These are phyloP conservation scores for Adelges cooleyi DNA, from an alignment of 1,140 invertebrate species.

Conservation along the genomic window DNA sequence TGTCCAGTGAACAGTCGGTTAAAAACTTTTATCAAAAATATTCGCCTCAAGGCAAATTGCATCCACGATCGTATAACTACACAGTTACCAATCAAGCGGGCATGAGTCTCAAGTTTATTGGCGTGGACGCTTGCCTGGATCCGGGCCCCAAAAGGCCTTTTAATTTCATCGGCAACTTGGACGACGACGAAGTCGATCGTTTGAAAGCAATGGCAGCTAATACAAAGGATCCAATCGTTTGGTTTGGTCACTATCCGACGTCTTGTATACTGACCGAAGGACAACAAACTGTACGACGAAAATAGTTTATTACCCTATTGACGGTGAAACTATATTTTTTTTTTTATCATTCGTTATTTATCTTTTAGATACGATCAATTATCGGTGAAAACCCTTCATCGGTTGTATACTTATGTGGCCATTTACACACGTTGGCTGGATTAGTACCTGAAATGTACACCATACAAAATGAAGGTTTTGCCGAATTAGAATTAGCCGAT, in stretches of 20 bases:
- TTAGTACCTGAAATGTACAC: slow-evolving; percentile 77
- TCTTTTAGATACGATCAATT: slow-evolving; percentile 39
- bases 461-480: slow-evolving; percentile 64
- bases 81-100: slow-evolving; percentile 42
- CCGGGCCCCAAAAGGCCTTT: slow-evolving; percentile 78
- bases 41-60: slow-evolving; percentile 60
- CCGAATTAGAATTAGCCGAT: slow-evolving; percentile 84
- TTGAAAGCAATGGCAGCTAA: slow-evolving; percentile 43
- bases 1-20: slow-evolving; percentile 51
- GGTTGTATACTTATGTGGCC: slow-evolving; percentile 79
- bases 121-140: slow-evolving; percentile 74
- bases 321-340: too few species aligned
- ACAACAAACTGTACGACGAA: slow-evolving; percentile 11
- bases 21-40: slow-evolving; percentile 71
- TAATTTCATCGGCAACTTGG: slow-evolving; percentile 76
- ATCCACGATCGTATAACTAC: slow-evolving; percentile 66
- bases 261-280: slow-evolving; percentile 40
- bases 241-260: slow-evolving; percentile 90
- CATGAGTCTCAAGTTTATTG: slow-evolving; percentile 55
- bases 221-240: slow-evolving; percentile 37
- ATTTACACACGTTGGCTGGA: slow-evolving; percentile 73
- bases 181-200: slow-evolving; percentile 46
- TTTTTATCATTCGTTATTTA: too few species aligned
- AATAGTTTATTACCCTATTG: too few species aligned
- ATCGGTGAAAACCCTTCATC: slow-evolving; percentile 42